A percentile compares a stretch with the other conserved stretches of the same genome.
Conservation (phyloP, 2,113 vertebrate species). For the Alligator sinensis region DNA sequence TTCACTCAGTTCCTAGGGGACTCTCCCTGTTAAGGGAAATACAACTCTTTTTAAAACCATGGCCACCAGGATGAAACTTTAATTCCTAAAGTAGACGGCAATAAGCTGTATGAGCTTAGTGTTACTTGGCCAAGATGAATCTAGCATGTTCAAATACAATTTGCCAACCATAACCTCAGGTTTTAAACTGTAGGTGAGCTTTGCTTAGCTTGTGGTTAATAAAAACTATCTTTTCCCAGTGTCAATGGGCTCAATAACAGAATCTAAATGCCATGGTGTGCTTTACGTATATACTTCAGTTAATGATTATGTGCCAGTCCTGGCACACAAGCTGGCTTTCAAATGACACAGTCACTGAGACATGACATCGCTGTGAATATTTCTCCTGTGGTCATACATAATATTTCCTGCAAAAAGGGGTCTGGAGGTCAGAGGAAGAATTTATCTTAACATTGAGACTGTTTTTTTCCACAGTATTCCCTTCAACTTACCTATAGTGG, state of each 20-base stretch:
- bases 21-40: neutral
- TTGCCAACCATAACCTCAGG: neutral
- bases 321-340: neutral
- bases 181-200: neutral
- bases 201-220: neutral
- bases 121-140: neutral
- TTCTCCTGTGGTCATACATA: neutral
- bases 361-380: neutral
- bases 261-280: neutral
- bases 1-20: neutral
- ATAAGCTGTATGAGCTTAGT: neutral
- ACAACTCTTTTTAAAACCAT: too few relatives aligned
- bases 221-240: neutral
- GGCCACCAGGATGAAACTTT: neutral
- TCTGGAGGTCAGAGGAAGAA: neutral
- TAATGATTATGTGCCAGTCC: neutral
- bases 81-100: neutral
- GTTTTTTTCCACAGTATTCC: slow-evolving; percentile 6
- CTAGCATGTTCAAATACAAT: neutral
- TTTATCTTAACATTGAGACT: neutral
- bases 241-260: neutral
- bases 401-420: neutral
- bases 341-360: neutral
- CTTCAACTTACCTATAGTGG: slow-evolving; percentile 85
- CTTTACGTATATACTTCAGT: neutral